Evolutionary conservation across 2,888 invertebrate genomes (phyloP), one percentile per base, ranked within the genome.

Genomic region (Trachelus troglodyta): DNA sequence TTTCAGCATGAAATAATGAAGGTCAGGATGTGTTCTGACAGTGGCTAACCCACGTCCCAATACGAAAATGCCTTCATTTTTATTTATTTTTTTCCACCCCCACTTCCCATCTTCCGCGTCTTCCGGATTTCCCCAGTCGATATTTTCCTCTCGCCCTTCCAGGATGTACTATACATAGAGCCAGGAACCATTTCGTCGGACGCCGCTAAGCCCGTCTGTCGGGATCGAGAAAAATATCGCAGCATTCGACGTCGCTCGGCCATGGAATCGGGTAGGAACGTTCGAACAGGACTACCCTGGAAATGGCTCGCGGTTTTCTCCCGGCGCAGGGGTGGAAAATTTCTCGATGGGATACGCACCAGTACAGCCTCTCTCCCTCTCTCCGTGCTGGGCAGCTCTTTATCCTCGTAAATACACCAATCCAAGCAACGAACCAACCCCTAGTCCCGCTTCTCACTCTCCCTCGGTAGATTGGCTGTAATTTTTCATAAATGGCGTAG

Each of bases 1-100:
- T 12, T 35, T 35, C 86, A 84, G 85, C 79, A 79, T 78, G 83
- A 85, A 85, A 86, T 86, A 85, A 86, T 85, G 85, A 83, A 85
- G 81, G 76, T 69, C 81, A 79, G 77, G 81, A 82, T 82, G 79
- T 80, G 81, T 81, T 81, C 83, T 74, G 83, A 83, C 83, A 81
- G 83, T 79, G 78, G 82, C 80, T 81, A 81, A 82, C 79, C 81
- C 81, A 77, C 79, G 76, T 78, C 76, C 76, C 79, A 80, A 77
- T 69, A 81, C 80, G 74, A 69, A 79, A 80, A 71, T 71, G 71
- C 12, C 71, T 71, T 71, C 71, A 71, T 71, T 71, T 71, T 71
- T 71, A 71, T 71, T 71, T 74, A 74, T 74, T 74, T 74, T 35
- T 35, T 23, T 4, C 35, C 74, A 23, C 35, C 11, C 30, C 23